Evolutionary conservation across 53 echinoderm and acorn worm species (phyloP).

Genomic region (Astropecten irregularis): DNA sequence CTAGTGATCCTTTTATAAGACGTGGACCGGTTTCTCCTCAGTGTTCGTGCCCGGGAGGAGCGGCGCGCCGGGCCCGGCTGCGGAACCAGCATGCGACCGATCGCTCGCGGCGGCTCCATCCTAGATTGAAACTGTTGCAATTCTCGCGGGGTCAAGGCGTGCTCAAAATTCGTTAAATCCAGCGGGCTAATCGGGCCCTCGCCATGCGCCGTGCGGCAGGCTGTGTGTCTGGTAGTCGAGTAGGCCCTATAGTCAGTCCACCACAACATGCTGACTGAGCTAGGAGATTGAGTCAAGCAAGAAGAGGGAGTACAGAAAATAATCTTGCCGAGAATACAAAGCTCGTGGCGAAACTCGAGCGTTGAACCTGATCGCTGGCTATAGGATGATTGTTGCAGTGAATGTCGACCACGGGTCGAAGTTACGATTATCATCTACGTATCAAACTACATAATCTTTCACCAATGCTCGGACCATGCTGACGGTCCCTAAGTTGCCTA

Average conservation of each 20-base stretch:
- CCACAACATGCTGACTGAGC: too few relatives aligned
- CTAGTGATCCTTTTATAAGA: slow-evolving; percentile 1
- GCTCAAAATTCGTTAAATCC: slow-evolving; percentile 36
- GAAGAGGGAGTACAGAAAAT: not conserved
- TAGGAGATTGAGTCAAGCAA: too few relatives aligned
- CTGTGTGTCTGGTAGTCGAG: too few relatives aligned
- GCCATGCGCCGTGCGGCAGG: too few relatives aligned
- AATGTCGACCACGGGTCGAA: too few relatives aligned
- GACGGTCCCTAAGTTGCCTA: not conserved
- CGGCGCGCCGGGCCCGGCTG: slow-evolving; percentile 41
- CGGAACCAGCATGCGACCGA: slow-evolving; percentile 52
- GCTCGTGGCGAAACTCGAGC: slow-evolving; percentile 42
- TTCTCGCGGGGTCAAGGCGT: slow-evolving; percentile 39
- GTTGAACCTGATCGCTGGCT: slow-evolving; percentile 17
- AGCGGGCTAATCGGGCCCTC: slow-evolving; percentile 12
- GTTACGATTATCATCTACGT: too few relatives aligned
- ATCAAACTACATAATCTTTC: not conserved
- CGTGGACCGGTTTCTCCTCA: not conserved
- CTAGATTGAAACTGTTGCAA: slow-evolving; percentile 55
- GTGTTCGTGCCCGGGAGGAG: slow-evolving; percentile 20
- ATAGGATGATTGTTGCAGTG: not conserved
- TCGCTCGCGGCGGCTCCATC: slow-evolving; percentile 38
- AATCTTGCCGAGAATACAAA: not conserved
- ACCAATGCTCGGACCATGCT: not conserved
- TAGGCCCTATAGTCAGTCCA: too few relatives aligned